A percentile compares a stretch with the other conserved stretches of the same genome.
phyloP scores from a whole-genome alignment of 2,888 invertebrate genomes.

The Saturnia pavonia region DNA sequence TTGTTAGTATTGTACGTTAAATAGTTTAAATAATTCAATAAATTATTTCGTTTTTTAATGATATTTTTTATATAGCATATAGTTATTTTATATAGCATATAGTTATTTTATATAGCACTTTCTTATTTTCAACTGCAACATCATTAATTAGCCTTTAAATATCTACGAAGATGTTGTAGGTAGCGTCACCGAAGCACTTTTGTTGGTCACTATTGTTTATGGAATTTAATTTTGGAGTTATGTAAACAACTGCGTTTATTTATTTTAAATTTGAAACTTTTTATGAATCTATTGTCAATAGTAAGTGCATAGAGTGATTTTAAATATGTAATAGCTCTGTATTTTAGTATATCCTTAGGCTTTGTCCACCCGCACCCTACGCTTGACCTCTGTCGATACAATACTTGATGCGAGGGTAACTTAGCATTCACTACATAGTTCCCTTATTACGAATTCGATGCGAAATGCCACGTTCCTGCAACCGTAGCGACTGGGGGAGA shows the following conservation, averaged over 20 bases:
- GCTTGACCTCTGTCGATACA: conserved; percentile 22
- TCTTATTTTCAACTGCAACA: too few relatives aligned
- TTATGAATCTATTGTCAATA: neutral
- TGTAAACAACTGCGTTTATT: neutral
- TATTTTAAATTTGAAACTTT: neutral
- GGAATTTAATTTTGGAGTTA: neutral
- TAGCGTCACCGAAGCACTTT: too few relatives aligned
- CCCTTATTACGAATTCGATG: conserved; percentile 56
- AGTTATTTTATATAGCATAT: too few relatives aligned
- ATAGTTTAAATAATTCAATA: too few relatives aligned
- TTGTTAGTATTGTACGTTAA: too few relatives aligned
- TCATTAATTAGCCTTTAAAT: too few relatives aligned
- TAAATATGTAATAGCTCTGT: neutral
- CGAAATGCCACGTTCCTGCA: conserved; percentile 38
- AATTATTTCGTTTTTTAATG: too few relatives aligned
- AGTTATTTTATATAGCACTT: too few relatives aligned
- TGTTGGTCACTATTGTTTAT: neutral
- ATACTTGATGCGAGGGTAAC: conserved; percentile 39
- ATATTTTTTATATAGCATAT: too few relatives aligned
- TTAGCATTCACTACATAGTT: conserved; percentile 60
- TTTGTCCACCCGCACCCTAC: neutral
- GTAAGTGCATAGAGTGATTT: neutral
- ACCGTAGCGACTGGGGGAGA: conserved; percentile 35
- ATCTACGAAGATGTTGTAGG: too few relatives aligned
- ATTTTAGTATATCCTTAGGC: neutral